Evolutionary conservation across 2,113 vertebrate genomes (phyloP).

Genomic region (Lipotes vexillifer): DNA sequence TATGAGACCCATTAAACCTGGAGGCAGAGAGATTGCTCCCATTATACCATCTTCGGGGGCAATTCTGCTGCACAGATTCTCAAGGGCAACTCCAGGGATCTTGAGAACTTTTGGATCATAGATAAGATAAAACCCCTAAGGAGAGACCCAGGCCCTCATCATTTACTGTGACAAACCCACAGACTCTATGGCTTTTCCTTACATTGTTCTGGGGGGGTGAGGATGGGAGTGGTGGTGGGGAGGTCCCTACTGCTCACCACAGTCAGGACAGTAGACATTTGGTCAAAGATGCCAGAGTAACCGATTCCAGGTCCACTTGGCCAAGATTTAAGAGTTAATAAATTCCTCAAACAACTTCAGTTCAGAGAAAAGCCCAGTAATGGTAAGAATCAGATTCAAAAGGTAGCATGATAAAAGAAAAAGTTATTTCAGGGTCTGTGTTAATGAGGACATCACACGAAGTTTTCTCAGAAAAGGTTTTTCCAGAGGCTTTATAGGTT

Average conservation of each 20-base stretch:
- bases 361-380: not conserved
- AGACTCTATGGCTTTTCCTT: no score
- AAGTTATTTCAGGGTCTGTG: not conserved
- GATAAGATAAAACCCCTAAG: not conserved
- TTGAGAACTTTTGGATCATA: not conserved
- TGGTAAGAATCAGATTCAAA: not conserved
- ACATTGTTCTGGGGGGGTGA: not conserved
- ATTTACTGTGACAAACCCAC: not conserved
- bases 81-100: no score
- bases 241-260: not conserved
- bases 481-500: constrained; percentile 16
- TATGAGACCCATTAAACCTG: not conserved
- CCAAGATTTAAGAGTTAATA: not conserved
- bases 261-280: not conserved
- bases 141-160: not conserved
- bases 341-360: not conserved
- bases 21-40: not conserved
- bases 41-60: not conserved
- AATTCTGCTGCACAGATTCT: not conserved
- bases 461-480: not conserved
- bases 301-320: not conserved
- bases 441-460: not conserved
- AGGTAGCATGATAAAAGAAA: not conserved
- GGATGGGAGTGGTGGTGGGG: not conserved
- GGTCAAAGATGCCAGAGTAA: not conserved